Evolutionary conservation across 2,797 vertebrate species (phyloP).

Genomic region (Diglossa cyanea): DNA sequence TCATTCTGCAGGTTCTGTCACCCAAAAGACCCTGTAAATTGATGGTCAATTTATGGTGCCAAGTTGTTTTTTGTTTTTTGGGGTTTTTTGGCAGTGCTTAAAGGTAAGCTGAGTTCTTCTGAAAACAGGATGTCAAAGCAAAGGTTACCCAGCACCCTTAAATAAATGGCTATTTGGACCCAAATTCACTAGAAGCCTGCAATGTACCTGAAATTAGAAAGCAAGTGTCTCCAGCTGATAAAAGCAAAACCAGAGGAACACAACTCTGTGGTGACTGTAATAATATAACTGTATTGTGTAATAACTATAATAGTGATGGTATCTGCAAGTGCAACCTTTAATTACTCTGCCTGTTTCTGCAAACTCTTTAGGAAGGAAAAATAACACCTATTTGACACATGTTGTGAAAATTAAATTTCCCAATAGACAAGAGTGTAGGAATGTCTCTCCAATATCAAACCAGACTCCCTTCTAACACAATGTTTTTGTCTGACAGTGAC

Average conservation of each 20-base stretch:
- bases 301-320: conserved; percentile 6
- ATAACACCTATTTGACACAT: neutral
- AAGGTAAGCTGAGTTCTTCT: neutral
- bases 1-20: neutral
- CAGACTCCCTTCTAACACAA: neutral
- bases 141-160: neutral
- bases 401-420: conserved; percentile 33
- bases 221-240: neutral
- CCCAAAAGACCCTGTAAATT: neutral
- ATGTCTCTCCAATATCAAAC: neutral
- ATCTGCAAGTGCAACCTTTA: conserved; percentile 31
- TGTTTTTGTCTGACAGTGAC: neutral
- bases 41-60: neutral
- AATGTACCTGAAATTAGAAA: neutral
- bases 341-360: conserved; percentile 27
- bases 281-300: neutral
- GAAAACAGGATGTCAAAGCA: neutral
- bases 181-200: neutral
- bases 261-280: neutral
- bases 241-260: neutral
- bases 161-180: neutral
- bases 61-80: neutral
- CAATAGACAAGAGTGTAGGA: neutral
- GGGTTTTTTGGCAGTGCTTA: neutral
- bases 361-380: conserved; percentile 35